A percentile compares a stretch with the other conserved stretches of the same genome.
These are phyloP conservation scores for Arctia plantaginis DNA, from an alignment of 2,888 invertebrate genomes.

Conservation along the genomic window DNA sequence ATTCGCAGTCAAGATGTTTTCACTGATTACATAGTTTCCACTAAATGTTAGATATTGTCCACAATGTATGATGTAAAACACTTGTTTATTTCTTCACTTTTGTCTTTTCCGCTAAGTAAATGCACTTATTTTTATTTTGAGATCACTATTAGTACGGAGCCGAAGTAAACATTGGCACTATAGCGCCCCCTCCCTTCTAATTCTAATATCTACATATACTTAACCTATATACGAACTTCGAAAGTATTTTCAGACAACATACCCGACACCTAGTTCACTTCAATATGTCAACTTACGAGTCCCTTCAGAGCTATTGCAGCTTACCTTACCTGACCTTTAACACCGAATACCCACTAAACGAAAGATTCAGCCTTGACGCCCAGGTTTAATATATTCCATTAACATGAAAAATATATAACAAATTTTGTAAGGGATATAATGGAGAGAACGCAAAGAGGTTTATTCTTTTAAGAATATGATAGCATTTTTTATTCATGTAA, in stretches of 20 bases:
- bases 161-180: background rate
- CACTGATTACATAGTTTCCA: background rate
- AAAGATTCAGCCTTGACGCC: conserved; percentile 17
- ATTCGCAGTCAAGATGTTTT: background rate
- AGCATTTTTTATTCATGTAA: background rate
- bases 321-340: conserved; percentile 29
- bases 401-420: conserved; percentile 21
- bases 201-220: background rate
- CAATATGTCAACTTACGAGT: conserved; percentile 30
- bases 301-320: conserved; percentile 20
- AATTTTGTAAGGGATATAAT: conserved; percentile 15
- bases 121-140: conserved; percentile 5
- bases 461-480: conserved; percentile 16
- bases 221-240: background rate
- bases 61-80: background rate
- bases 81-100: conserved; percentile 4
- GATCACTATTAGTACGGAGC: conserved; percentile 1
- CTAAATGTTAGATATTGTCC: background rate
- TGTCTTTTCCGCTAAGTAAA: conserved; percentile 2
- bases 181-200: background rate
- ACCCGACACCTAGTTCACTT: conserved; percentile 18
- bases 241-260: conserved; percentile 10
- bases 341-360: conserved; percentile 21
- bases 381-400: conserved; percentile 14
- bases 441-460: conserved; percentile 21